Evolutionary conservation across 2,888 invertebrate species (phyloP).

Genomic region (Drosophila austrosaltans): DNA sequence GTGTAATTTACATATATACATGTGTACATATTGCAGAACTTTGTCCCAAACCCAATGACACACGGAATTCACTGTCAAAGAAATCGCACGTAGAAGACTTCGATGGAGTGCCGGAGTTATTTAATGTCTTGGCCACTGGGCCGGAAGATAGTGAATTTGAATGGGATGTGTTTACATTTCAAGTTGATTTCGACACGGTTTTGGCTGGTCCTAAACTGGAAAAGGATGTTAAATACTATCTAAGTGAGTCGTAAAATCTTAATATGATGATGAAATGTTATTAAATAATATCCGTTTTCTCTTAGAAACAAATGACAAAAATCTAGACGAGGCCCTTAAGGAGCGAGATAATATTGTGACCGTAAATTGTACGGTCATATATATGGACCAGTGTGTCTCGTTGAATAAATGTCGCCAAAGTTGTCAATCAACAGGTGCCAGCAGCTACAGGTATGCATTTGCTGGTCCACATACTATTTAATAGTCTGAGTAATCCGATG

Average conservation of each 20-base stretch:
- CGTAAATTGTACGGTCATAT: slow-evolving; percentile 95
- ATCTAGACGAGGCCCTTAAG: slow-evolving; percentile 84
- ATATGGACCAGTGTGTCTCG: slow-evolving; percentile 94
- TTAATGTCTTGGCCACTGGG: slow-evolving; percentile 89
- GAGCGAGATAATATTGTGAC: slow-evolving; percentile 85
- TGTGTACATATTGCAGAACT: slow-evolving; percentile 86
- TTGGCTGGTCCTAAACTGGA: slow-evolving; percentile 87
- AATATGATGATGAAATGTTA: not conserved
- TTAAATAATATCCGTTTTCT: slow-evolving; percentile 19
- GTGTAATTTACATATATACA: not conserved
- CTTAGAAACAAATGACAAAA: slow-evolving; percentile 88
- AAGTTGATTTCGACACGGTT: slow-evolving; percentile 89
- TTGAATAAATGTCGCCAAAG: slow-evolving; percentile 93
- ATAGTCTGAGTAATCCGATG: not conserved
- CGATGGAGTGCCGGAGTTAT: slow-evolving; percentile 92
- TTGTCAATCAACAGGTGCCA: slow-evolving; percentile 85
- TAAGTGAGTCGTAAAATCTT: slow-evolving; percentile 85
- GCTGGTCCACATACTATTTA: too few species aligned
- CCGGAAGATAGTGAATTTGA: slow-evolving; percentile 86
- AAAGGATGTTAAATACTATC: slow-evolving; percentile 88
- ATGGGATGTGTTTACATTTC: slow-evolving; percentile 94
- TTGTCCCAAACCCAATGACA: slow-evolving; percentile 93
- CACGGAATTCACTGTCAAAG: slow-evolving; percentile 88
- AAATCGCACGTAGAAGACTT: slow-evolving; percentile 94
- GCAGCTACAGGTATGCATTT: slow-evolving; percentile 79